Percentiles rank a stretch among this genome's conserved stretches.
Evolutionary conservation across 2,113 vertebrate species (phyloP).

Genomic region (Apeltes quadracus): DNA sequence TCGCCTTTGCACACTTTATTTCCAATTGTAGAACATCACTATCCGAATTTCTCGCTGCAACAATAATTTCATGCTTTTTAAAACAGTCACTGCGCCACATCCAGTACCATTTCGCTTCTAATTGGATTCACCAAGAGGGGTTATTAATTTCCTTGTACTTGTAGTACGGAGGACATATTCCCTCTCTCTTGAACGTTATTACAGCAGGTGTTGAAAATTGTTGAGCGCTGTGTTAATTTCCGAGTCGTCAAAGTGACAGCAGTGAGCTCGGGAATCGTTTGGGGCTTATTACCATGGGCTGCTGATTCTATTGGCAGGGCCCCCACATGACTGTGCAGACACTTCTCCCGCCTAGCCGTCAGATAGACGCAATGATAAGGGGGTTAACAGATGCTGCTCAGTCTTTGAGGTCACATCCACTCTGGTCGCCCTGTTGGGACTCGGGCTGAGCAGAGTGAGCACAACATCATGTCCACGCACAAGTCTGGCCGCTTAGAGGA

Average conservation of each 20-base stretch:
- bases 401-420: slow-evolving; percentile 66
- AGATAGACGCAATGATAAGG: slow-evolving; percentile 71
- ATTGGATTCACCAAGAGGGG: slow-evolving; percentile 71
- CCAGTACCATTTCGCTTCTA: slow-evolving; percentile 44
- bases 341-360: slow-evolving; percentile 48
- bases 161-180: slow-evolving; percentile 48
- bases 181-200: slow-evolving; percentile 66
- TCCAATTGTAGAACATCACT: background rate
- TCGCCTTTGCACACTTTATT: slow-evolving; percentile 1
- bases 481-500: slow-evolving; percentile 20
- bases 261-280: slow-evolving; percentile 67
- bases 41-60: slow-evolving; percentile 21
- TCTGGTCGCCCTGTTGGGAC: slow-evolving; percentile 58
- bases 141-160: slow-evolving; percentile 67
- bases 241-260: slow-evolving; percentile 73
- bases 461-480: slow-evolving; percentile 10
- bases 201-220: slow-evolving; percentile 70
- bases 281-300: slow-evolving; percentile 73
- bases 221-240: slow-evolving; percentile 68
- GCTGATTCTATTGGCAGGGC: slow-evolving; percentile 69
- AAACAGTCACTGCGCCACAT: slow-evolving; percentile 51
- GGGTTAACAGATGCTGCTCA: slow-evolving; percentile 72
- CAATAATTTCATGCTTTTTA: slow-evolving; percentile 47
- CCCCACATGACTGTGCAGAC: slow-evolving; percentile 67
- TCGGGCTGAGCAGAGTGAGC: slow-evolving; percentile 27